phyloP scores from a whole-genome alignment of 2,113 vertebrate genomes.

The Parus major region DNA sequence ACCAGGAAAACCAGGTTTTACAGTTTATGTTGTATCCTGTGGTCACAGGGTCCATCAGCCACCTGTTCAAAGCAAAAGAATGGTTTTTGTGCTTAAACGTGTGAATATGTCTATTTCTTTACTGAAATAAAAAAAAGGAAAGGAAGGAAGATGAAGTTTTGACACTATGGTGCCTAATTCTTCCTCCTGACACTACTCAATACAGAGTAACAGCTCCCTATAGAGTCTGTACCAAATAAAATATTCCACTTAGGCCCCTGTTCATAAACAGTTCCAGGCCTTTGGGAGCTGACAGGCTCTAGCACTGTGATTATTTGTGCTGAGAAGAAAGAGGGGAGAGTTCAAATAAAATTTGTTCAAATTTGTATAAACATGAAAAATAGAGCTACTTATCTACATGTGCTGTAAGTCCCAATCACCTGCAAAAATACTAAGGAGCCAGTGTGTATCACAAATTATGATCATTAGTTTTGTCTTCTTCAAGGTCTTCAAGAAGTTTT shows the following conservation, averaged over 20 bases:
- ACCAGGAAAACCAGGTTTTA: not conserved
- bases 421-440: not conserved
- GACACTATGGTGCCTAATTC: not conserved
- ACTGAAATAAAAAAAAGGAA: not conserved
- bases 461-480: not conserved
- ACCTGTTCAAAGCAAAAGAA: not conserved
- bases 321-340: not conserved
- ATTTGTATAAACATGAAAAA: not conserved
- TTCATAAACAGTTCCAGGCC: not conserved
- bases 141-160: not conserved
- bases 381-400: not conserved
- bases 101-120: not conserved
- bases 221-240: not conserved
- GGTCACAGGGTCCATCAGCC: not conserved
- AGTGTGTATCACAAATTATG: not conserved
- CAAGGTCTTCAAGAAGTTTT: not conserved
- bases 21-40: not conserved
- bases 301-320: rapidly evolving
- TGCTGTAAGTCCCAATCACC: not conserved
- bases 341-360: not conserved
- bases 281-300: not conserved
- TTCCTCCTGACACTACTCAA: not conserved
- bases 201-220: not conserved
- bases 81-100: not conserved
- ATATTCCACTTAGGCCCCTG: not conserved